phyloP scores from a whole-genome alignment of 1,140 invertebrate genomes.

The Drosophila nigromelanica region DNA sequence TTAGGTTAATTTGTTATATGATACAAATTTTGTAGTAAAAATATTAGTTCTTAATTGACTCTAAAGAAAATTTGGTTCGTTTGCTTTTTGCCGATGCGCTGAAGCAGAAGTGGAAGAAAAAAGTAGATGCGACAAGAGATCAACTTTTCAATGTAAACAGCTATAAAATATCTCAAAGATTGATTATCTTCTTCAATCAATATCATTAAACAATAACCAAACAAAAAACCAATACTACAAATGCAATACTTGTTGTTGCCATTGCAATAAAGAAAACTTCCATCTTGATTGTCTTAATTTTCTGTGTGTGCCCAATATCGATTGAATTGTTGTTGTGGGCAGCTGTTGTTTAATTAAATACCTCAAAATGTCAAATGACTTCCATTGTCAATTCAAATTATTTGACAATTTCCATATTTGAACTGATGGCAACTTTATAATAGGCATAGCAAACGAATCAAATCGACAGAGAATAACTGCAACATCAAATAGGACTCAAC shows the following conservation, averaged over 20 bases:
- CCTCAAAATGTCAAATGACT: constrained; percentile 41
- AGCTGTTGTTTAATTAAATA: constrained; percentile 53
- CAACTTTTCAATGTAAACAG: constrained; percentile 49
- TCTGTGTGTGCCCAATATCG: constrained; percentile 36
- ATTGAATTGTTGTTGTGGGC: constrained; percentile 25
- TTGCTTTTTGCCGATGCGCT: constrained; percentile 3
- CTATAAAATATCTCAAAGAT: not conserved
- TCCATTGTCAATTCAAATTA: constrained; percentile 21
- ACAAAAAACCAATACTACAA: not conserved
- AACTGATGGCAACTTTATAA: constrained; percentile 5
- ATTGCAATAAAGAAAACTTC: not conserved
- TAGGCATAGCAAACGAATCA: constrained; percentile 1
- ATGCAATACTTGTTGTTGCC: not conserved
- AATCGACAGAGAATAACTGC: not conserved
- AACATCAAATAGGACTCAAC: not conserved
- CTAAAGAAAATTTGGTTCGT: constrained; percentile 24
- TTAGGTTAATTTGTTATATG: no score
- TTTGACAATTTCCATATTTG: constrained; percentile 35
- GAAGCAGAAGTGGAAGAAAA: constrained; percentile 10
- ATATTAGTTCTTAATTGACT: no score
- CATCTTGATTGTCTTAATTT: not conserved
- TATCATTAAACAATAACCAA: not conserved
- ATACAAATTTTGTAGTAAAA: no score
- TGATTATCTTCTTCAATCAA: no score
- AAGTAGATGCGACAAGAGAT: constrained; percentile 30